Base-by-base conservation (phyloP, 1,140 invertebrate genomes). In the Drosophila carrolli region DNA sequence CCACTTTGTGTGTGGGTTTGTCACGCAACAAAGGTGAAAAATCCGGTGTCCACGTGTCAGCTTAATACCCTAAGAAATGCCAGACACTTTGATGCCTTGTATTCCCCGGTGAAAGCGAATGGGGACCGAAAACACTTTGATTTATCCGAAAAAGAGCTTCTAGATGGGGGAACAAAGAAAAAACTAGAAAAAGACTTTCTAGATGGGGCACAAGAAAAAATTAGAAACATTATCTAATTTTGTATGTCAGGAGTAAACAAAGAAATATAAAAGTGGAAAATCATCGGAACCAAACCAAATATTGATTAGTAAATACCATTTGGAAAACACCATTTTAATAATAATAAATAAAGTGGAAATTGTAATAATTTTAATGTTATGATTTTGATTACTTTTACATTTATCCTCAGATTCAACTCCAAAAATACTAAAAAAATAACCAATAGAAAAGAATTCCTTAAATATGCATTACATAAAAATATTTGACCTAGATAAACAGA, bases 21-120 rank as follows among this genome's bases (percentile, higher is more conserved):
- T 66, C 79, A 77, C 75, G 67, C 75, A 78, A 48, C 37, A 60
- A 8, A 37, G 66, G 50, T 67, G 66, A 35, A 44, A 55, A 67
- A 67, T 55, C 35, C 51, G 13, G 16, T 43, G 8, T 44, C 56
- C 44, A 23, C 13, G 32, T 37, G 37, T 16, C 13, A 14, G 43
- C 10, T 23, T 55, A 70, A 67, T 55, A 16, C 35, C 66, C 29
- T 14, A 0, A 32, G 62, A 38, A 66, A 38, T 32, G 58, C 14
- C 62, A 32, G 6, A 56, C 43, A 70, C 35, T 32, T 46, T 58
- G 61, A 46, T 67, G 66, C 66, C 55, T 55, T 67, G 14, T 38
- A 5, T 35, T 16, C 32, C 6, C 6, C 7, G 27, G 65, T 58
- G 66, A 71, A 71, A 71, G 67, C 35, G 54, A 59, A n/a, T 16